These are phyloP conservation scores for Zosterops hypoxanthus DNA, from an alignment of 2,113 vertebrate species.

Conservation along the genomic window DNA sequence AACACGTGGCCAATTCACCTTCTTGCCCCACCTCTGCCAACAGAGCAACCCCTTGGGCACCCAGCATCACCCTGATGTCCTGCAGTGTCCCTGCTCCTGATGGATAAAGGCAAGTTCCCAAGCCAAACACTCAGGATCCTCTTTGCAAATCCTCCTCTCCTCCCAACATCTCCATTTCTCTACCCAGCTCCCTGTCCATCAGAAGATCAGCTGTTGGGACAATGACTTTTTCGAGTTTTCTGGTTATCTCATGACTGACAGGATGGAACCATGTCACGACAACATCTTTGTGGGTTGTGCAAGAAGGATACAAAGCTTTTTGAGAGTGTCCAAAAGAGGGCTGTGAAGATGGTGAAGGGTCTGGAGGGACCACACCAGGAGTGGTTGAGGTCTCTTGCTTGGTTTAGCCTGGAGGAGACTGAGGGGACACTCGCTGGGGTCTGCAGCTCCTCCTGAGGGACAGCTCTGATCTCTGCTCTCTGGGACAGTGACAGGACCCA, in stretches of 20 bases:
- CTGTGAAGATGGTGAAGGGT: neutral
- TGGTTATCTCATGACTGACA: neutral
- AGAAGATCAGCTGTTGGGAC: neutral
- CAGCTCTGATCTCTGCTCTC: neutral
- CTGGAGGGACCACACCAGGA: neutral
- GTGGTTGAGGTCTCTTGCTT: neutral
- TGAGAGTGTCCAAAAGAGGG: neutral
- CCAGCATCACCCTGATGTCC: neutral
- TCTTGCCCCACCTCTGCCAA: neutral
- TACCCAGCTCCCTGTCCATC: neutral
- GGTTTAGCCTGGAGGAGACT: neutral
- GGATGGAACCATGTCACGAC: accelerated
- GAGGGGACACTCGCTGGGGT: neutral
- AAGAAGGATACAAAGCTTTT: neutral
- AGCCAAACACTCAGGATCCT: neutral
- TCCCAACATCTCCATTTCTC: neutral
- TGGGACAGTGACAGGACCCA: neutral
- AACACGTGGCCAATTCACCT: accelerated
- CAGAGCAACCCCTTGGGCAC: neutral
- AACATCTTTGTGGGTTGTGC: neutral
- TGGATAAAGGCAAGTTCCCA: neutral
- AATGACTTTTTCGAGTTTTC: neutral
- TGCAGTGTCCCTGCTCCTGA: neutral
- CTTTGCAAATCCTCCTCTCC: neutral
- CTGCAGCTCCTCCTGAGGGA: neutral